A percentile compares a stretch with the other conserved stretches of the same genome.
phyloP scores from a whole-genome alignment of 2,113 vertebrate genomes.

The human region DNA sequence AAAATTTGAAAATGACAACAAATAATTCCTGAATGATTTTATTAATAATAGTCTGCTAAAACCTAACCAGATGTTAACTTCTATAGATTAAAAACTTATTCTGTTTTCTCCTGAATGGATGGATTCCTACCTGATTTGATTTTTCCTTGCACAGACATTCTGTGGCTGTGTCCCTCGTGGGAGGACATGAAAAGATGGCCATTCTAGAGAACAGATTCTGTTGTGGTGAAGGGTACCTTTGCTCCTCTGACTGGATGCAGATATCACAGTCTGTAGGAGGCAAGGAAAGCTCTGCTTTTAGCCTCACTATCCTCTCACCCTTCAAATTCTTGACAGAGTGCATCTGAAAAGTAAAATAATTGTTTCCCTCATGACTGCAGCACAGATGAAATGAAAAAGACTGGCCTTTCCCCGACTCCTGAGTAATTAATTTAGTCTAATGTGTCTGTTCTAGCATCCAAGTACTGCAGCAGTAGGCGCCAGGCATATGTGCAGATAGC shows the following conservation, averaged over 20 bases:
- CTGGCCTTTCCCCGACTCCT: neutral
- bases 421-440: conserved; percentile 49
- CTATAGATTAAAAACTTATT: neutral
- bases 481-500: conserved; percentile 36
- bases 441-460: conserved; percentile 45
- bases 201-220: neutral
- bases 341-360: neutral
- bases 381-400: neutral
- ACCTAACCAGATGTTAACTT: neutral
- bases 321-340: neutral
- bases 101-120: neutral
- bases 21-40: conserved; percentile 6
- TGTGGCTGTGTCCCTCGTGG: neutral
- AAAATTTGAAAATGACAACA: neutral
- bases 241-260: neutral
- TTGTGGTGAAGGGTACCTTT: neutral
- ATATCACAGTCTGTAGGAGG: neutral
- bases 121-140: conserved; percentile 44
- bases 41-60: neutral
- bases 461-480: neutral
- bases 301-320: fast-evolving
- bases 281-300: neutral
- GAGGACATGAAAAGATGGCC: neutral
- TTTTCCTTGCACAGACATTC: neutral
- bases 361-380: neutral